These are phyloP conservation scores for Azemiops feae DNA, from an alignment of 2,113 vertebrate species.

Conservation along the genomic window DNA sequence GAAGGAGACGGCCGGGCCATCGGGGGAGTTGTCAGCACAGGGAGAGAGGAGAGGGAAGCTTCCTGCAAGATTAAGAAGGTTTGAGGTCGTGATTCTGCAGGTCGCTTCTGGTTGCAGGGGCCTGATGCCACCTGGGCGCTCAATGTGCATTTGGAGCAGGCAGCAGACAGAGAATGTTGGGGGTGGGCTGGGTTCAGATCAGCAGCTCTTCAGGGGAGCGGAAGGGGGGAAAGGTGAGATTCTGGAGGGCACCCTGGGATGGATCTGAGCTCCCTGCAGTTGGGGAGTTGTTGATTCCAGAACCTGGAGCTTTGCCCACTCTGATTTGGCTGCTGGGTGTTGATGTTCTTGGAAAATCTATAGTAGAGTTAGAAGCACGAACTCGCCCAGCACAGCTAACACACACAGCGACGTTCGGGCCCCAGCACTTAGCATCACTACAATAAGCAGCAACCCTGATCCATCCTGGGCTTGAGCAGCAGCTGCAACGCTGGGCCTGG, in stretches of 20 bases:
- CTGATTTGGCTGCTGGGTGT: neutral
- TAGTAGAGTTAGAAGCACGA: neutral
- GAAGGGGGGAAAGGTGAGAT: neutral
- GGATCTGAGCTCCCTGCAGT: neutral
- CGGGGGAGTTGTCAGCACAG: neutral
- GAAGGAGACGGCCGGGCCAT: neutral
- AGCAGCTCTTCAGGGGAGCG: neutral
- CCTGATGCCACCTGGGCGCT: neutral
- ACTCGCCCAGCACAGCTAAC: neutral
- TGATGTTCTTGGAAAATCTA: neutral
- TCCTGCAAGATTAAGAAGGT: neutral
- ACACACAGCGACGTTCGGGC: neutral
- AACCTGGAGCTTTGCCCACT: neutral
- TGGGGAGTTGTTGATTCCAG: neutral
- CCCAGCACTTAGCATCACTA: neutral
- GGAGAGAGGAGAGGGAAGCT: neutral
- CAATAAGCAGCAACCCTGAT: neutral
- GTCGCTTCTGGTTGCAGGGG: neutral
- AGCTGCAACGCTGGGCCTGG: neutral
- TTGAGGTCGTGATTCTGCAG: neutral
- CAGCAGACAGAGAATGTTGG: too few species aligned
- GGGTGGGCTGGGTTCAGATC: neutral
- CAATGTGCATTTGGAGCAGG: neutral
- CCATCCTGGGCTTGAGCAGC: neutral
- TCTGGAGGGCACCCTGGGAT: neutral